Conservation (phyloP, 2,113 vertebrate genomes). For the Leptobrachium leishanense region DNA sequence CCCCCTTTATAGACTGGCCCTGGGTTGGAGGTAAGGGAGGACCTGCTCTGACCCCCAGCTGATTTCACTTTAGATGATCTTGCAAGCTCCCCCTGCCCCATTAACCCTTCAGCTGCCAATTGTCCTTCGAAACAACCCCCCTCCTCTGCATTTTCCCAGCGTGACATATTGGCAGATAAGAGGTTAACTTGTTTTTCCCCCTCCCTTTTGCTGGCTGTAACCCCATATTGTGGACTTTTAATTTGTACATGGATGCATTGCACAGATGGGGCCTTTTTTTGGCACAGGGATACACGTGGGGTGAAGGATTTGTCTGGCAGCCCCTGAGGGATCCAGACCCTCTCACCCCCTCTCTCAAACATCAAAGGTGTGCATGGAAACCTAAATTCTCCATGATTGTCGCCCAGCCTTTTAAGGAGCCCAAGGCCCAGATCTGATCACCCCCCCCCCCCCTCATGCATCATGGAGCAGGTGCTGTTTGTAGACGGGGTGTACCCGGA, state of each 20-base stretch:
- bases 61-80: neutral
- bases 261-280: neutral
- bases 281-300: neutral
- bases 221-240: constrained; percentile 1
- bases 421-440: neutral
- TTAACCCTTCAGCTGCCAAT: constrained; percentile 14
- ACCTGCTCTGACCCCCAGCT: neutral
- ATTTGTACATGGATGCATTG: constrained; percentile 1
- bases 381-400: neutral
- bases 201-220: neutral
- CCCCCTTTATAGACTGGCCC: constrained; percentile 9
- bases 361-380: neutral
- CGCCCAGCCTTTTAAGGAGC: neutral
- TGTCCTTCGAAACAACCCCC: neutral
- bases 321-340: neutral
- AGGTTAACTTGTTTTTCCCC: neutral
- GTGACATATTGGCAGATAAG: neutral
- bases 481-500: constrained; percentile 38
- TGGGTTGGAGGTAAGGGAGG: neutral
- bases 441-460: neutral
- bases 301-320: neutral
- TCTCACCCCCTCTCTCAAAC: neutral
- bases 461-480: constrained; percentile 53
- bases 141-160: too few relatives aligned
- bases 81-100: neutral